These are phyloP conservation scores for Ibidorhyncha struthersii DNA, from an alignment of 2,113 vertebrate genomes.

Conservation along the genomic window DNA sequence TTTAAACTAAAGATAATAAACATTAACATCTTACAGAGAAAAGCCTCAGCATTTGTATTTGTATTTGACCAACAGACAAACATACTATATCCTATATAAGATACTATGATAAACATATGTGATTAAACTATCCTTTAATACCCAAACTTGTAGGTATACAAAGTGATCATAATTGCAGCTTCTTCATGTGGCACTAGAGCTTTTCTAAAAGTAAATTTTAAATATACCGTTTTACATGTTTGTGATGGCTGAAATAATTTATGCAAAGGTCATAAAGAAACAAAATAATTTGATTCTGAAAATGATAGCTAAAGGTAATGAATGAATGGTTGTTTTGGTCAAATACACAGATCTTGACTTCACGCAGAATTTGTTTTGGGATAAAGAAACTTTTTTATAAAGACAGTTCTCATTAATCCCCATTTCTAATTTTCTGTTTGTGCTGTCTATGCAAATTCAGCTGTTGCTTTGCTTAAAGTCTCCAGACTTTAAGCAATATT, in stretches of 20 bases:
- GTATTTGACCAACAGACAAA: background rate
- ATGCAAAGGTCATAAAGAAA: background rate
- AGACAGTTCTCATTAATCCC: background rate
- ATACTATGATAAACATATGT: background rate
- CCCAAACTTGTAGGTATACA: background rate
- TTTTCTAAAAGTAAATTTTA: background rate
- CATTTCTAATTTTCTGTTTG: background rate
- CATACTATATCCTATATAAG: background rate
- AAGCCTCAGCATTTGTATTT: background rate
- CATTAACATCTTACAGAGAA: background rate
- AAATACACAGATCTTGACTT: background rate
- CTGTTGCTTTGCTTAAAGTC: background rate
- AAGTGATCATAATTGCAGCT: background rate
- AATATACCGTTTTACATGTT: background rate
- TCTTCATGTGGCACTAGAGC: background rate
- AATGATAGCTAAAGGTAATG: background rate
- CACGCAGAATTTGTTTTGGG: background rate
- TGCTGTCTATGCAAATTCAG: background rate
- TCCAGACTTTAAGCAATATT: background rate
- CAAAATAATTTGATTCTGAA: background rate
- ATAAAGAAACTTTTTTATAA: background rate
- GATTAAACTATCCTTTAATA: background rate
- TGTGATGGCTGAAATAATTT: background rate
- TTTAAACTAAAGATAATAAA: background rate
- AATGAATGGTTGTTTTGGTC: background rate